Conservation (phyloP, 2,797 vertebrate species). For the Sebastes trivittatus region DNA sequence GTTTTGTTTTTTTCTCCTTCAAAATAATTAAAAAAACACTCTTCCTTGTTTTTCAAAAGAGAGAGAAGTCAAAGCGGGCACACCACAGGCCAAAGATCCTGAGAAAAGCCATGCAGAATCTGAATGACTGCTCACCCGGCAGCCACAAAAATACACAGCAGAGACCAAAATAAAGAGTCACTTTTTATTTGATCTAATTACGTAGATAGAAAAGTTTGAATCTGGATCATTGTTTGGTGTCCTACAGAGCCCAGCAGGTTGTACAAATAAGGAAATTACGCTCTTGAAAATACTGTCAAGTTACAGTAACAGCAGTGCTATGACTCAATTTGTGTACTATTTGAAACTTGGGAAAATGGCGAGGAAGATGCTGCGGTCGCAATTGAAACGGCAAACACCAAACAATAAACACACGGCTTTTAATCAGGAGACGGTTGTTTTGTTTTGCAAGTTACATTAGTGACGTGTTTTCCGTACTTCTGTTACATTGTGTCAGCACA, state of each 20-base stretch:
- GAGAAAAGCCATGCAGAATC: slow-evolving; percentile 78
- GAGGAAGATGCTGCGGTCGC: too few relatives aligned
- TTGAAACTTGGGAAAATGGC: too few relatives aligned
- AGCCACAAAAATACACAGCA: slow-evolving; percentile 24
- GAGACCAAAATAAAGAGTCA: neutral
- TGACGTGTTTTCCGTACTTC: neutral
- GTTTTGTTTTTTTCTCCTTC: neutral
- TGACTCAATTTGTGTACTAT: neutral
- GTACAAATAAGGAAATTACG: neutral
- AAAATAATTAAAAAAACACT: neutral
- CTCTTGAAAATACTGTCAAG: too few relatives aligned
- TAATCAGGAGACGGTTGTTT: too few relatives aligned
- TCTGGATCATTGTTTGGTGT: neutral
- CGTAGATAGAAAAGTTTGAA: accelerated
- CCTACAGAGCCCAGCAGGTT: neutral
- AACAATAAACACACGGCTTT: too few relatives aligned
- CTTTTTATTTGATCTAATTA: neutral
- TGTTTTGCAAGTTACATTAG: too few relatives aligned
- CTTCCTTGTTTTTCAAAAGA: slow-evolving; percentile 19
- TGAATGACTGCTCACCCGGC: slow-evolving; percentile 41
- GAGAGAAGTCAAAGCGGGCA: slow-evolving; percentile 27
- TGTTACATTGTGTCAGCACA: accelerated
- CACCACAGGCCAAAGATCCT: slow-evolving; percentile 61
- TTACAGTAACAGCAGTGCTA: neutral
- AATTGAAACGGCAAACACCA: too few relatives aligned